Evolutionary conservation across 2,113 vertebrate genomes (phyloP).

Genomic region (Gracilinanus agilis): DNA sequence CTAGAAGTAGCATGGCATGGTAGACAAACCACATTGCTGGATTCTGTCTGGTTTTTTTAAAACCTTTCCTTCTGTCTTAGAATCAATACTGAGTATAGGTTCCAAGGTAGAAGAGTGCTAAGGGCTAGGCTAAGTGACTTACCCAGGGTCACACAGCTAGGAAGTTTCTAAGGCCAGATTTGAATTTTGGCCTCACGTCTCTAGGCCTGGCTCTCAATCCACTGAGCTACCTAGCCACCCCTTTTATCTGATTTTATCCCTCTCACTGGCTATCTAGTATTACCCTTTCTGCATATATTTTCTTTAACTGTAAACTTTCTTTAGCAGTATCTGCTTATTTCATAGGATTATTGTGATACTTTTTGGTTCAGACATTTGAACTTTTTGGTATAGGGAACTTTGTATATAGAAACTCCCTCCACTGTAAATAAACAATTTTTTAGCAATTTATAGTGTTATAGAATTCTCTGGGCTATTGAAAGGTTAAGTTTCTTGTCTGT

Average conservation of each 20-base stretch:
- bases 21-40: neutral
- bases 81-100: too few relatives aligned
- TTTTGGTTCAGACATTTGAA: neutral
- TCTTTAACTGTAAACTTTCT: neutral
- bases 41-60: neutral
- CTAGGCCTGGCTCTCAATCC: too few relatives aligned
- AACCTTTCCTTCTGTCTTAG: neutral
- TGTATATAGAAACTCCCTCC: neutral
- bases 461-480: neutral
- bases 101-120: too few relatives aligned
- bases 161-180: too few relatives aligned
- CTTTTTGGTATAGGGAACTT: neutral
- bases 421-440: neutral
- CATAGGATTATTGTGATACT: neutral
- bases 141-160: too few relatives aligned
- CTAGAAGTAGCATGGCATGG: neutral
- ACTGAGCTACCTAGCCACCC: neutral
- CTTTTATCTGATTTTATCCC: neutral
- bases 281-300: neutral
- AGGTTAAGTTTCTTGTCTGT: neutral
- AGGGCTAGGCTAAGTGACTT: too few relatives aligned
- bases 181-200: too few relatives aligned
- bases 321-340: neutral
- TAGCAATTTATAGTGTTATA: neutral
- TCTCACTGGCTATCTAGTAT: neutral